Evolutionary conservation across 2,888 invertebrate species (phyloP).

Genomic region (Acanthoscelides obtectus): DNA sequence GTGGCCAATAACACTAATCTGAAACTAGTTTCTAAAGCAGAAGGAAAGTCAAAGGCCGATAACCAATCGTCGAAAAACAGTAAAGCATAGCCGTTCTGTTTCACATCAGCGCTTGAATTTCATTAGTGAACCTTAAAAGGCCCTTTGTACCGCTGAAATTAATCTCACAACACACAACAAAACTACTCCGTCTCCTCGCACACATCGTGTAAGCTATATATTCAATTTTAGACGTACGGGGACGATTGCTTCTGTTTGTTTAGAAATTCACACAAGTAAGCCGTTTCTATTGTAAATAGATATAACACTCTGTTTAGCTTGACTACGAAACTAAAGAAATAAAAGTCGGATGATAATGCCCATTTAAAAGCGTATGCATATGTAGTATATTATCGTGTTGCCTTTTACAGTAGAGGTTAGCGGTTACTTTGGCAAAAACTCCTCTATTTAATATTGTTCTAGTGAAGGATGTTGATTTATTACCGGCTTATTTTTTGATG

Average conservation of each 20-base stretch:
- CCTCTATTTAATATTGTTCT: no score
- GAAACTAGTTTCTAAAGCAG: background rate
- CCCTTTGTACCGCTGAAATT: slow-evolving; percentile 19
- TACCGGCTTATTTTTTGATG: no score
- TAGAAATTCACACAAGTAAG: slow-evolving; percentile 39
- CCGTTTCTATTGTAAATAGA: slow-evolving; percentile 40
- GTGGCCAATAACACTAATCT: background rate
- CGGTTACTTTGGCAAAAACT: no score
- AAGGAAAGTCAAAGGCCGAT: background rate
- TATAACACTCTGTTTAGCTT: slow-evolving; percentile 27
- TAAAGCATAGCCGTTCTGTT: background rate
- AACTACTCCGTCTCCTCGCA: slow-evolving; percentile 4
- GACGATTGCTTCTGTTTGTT: slow-evolving; percentile 40
- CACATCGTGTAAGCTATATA: slow-evolving; percentile 31
- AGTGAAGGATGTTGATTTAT: no score
- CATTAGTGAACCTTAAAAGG: slow-evolving; percentile 26
- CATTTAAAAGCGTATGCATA: no score
- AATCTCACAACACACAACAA: slow-evolving; percentile 25
- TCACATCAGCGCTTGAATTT: slow-evolving; percentile 19
- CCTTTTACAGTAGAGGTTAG: no score
- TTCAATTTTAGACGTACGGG: slow-evolving; percentile 32
- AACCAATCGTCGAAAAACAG: background rate
- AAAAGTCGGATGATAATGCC: no score
- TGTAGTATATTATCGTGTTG: no score
- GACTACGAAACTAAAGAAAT: slow-evolving; percentile 30